A percentile compares a stretch with the other conserved stretches of the same genome.
Evolutionary conservation across 2,113 vertebrate species (phyloP).

Genomic region (Cebus imitator): DNA sequence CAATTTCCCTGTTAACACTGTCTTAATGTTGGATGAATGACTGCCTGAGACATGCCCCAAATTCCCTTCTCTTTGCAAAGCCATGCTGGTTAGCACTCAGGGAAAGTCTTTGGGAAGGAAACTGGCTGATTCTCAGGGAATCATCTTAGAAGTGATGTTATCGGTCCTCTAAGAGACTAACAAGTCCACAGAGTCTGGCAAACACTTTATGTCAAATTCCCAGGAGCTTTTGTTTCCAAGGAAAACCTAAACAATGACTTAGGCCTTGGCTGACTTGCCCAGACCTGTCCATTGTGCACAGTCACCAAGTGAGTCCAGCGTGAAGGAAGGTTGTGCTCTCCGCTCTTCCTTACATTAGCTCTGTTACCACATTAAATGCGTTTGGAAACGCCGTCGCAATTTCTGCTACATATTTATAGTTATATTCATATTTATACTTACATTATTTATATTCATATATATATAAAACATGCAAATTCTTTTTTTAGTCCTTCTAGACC

Average conservation of each 20-base stretch:
- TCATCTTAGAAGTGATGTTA: not conserved
- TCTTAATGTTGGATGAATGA: not conserved
- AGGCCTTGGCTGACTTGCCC: not conserved
- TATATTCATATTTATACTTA: not conserved
- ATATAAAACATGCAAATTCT: not conserved
- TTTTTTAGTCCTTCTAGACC: conserved; percentile 23
- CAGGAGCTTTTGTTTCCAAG: conserved; percentile 27
- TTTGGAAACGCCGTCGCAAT: conserved; percentile 1
- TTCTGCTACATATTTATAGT: not conserved
- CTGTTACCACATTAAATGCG: not conserved
- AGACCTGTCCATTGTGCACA: not conserved
- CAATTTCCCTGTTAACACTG: not conserved
- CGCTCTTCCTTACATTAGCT: not conserved
- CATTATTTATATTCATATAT: not conserved
- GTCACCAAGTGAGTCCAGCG: not conserved
- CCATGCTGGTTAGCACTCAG: not conserved
- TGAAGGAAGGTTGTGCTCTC: not conserved
- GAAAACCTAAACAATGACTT: conserved; percentile 48
- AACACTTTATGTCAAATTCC: conserved; percentile 8
- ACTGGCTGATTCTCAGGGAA: not conserved
- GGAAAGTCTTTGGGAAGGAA: conserved; percentile 15
- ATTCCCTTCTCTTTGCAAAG: not conserved
- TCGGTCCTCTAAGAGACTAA: conserved; percentile 8
- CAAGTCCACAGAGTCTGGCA: not conserved
- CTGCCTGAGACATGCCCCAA: not conserved